Evolutionary conservation across 2,797 vertebrate species (phyloP).

Genomic region (Odontamblyopus lacepedii): DNA sequence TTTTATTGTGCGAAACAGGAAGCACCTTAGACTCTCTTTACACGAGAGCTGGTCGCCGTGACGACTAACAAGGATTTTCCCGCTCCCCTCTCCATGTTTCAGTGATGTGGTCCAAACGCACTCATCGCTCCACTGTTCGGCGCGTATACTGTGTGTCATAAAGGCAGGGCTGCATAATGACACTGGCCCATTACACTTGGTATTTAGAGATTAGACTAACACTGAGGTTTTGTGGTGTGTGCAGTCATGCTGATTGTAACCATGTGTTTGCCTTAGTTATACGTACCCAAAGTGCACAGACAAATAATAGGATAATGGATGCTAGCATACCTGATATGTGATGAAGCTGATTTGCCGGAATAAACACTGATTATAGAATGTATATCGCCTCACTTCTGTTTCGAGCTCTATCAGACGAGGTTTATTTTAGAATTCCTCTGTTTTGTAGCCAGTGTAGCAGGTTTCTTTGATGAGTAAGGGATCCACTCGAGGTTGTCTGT

Average conservation of each 20-base stretch:
- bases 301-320: constrained; percentile 63
- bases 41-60: constrained; percentile 37
- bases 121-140: constrained; percentile 29
- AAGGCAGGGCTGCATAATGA: constrained; percentile 62
- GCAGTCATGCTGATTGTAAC: constrained; percentile 61
- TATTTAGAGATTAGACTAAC: constrained; percentile 77
- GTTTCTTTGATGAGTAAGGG: constrained; percentile 49
- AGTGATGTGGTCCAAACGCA: constrained; percentile 49
- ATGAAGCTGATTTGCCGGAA: constrained; percentile 55
- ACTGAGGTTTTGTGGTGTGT: constrained; percentile 69
- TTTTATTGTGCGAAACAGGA: constrained; percentile 37
- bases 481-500: constrained; percentile 45
- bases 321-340: constrained; percentile 65
- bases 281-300: constrained; percentile 50
- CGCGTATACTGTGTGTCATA: constrained; percentile 58
- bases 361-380: constrained; percentile 35
- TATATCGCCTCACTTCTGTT: constrained; percentile 2
- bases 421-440: constrained; percentile 14
- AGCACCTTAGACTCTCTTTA: constrained; percentile 50
- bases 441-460: constrained; percentile 21
- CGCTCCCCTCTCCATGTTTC: constrained; percentile 29
- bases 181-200: constrained; percentile 63
- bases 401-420: constrained; percentile 1
- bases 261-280: constrained; percentile 67
- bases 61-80: constrained; percentile 38